Conservation (phyloP, 2,797 vertebrate species). For the Sternarchorhynchus goeldii region DNA sequence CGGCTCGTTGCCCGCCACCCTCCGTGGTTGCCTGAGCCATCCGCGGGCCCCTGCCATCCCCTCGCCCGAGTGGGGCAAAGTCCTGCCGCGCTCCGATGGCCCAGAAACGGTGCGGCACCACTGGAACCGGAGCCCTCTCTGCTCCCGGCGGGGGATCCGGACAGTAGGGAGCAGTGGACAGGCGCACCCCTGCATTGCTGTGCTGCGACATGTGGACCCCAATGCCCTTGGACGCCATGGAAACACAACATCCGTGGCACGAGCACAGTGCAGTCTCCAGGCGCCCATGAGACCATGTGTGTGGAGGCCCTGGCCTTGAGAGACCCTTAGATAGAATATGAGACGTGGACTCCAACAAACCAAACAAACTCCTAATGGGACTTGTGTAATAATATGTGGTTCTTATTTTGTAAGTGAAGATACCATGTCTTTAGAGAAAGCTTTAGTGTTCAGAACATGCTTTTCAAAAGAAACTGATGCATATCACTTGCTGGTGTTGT, state of each 20-base stretch:
- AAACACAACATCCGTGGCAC: constrained; percentile 5
- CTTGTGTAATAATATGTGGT: constrained; percentile 48
- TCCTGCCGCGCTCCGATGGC: background rate
- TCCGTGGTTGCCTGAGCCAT: constrained; percentile 25
- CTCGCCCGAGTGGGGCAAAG: constrained; percentile 1
- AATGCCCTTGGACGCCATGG: constrained; percentile 22
- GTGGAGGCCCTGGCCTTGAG: constrained; percentile 76
- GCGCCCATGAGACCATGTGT: constrained; percentile 51
- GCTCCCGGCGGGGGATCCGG: constrained; percentile 17
- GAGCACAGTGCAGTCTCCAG: constrained; percentile 22
- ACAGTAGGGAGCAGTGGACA: background rate
- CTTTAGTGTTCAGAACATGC: constrained; percentile 34
- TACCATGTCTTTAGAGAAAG: background rate
- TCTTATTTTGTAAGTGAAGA: constrained; percentile 14
- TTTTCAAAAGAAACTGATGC: background rate
- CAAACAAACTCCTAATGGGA: background rate
- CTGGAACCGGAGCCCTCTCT: background rate
- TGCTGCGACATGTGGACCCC: constrained; percentile 24
- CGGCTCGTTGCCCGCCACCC: background rate
- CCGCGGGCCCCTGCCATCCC: background rate
- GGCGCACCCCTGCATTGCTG: constrained; percentile 4
- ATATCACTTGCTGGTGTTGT: constrained; percentile 16
- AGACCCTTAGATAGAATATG: background rate
- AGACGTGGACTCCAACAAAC: constrained; percentile 27
- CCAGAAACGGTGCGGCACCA: background rate